Conservation (phyloP, 2,113 vertebrate species). For the Muntiacus reevesi region DNA sequence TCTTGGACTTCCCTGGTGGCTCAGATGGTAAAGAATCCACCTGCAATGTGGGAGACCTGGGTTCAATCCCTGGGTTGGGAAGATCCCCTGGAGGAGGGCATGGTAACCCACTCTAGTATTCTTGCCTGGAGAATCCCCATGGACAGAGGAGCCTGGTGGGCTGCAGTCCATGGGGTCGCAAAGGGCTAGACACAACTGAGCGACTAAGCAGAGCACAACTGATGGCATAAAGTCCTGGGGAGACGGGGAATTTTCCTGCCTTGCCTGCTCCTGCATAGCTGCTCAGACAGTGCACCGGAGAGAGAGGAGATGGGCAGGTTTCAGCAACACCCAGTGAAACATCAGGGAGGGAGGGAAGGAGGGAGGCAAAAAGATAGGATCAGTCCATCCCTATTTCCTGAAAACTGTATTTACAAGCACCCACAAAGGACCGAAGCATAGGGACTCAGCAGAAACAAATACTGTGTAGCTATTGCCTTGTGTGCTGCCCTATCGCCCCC, state of each 20-base stretch:
- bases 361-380: neutral
- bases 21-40: neutral
- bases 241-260: neutral
- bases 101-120: neutral
- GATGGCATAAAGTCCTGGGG: neutral
- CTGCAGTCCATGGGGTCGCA: neutral
- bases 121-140: neutral
- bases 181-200: neutral
- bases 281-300: neutral
- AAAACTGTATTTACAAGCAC: neutral
- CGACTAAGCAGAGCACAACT: neutral
- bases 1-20: neutral
- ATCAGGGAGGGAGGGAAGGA: neutral
- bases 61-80: neutral
- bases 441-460: too few species aligned
- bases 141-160: neutral
- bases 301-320: neutral
- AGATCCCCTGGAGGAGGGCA: neutral
- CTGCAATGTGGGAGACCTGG: neutral
- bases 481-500: neutral
- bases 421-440: neutral
- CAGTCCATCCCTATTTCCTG: neutral
- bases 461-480: rapidly evolving
- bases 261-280: neutral
- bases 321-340: neutral